Percentiles rank a stretch among this genome's conserved stretches.
These are phyloP conservation scores for Caenorhabditis macrosperma DNA, from an alignment of 2,888 invertebrate genomes.

Conservation along the genomic window DNA sequence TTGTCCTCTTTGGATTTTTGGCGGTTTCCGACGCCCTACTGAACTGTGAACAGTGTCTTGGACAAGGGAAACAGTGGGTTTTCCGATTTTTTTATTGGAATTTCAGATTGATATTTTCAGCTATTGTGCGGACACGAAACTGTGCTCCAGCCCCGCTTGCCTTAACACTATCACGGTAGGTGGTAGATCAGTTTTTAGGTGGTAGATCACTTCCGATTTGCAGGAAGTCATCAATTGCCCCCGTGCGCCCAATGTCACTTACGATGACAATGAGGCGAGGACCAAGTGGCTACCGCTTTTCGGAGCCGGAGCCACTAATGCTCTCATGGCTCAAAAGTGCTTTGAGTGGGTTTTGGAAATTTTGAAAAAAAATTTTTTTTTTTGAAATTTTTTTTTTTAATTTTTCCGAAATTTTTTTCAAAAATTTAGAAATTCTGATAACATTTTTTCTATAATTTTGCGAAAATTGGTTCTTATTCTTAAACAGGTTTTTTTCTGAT, in stretches of 20 bases:
- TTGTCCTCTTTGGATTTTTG: not conserved
- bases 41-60: conserved; percentile 22
- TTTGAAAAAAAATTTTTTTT: not conserved
- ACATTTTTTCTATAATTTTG: too few relatives aligned
- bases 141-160: conserved; percentile 36
- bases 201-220: not conserved
- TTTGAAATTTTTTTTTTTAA: not conserved
- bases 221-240: conserved; percentile 35
- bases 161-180: conserved; percentile 48
- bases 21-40: not conserved
- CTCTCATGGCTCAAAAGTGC: conserved; percentile 47
- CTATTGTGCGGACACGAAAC: conserved; percentile 36
- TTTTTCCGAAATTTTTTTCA: not conserved
- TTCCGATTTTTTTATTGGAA: not conserved
- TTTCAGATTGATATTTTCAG: conserved; percentile 11
- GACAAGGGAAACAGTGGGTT: conserved; percentile 27
- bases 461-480: too few relatives aligned
- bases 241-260: conserved; percentile 27
- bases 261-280: conserved; percentile 43
- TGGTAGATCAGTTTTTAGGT: not conserved
- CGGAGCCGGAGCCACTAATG: conserved; percentile 50
- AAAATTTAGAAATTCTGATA: not conserved
- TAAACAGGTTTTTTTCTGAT: too few relatives aligned
- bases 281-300: conserved; percentile 56
- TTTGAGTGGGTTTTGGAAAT: conserved; percentile 34